Evolutionary conservation across 2,113 vertebrate genomes (phyloP), one percentile per base, ranked within the genome.

Genomic region (Callionymus lyra): DNA sequence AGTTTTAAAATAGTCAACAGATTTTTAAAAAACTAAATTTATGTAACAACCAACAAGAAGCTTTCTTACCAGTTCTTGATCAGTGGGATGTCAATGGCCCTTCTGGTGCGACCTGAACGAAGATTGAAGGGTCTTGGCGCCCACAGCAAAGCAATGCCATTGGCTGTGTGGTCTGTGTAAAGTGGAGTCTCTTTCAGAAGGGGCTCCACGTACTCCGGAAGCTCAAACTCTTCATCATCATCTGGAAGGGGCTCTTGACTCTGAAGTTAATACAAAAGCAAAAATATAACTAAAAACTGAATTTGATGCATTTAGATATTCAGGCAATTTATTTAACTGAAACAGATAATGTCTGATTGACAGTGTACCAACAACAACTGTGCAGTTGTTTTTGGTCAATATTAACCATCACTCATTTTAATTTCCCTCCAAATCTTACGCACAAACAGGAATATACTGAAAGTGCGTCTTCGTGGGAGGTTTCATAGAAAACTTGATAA

Each of bases 131-230:
- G 95, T 10, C 95, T 86, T 1, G 94, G 94, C 1, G 93, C 93
- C 93, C 94, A 99, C 4, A 99, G 87, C 47, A 99, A 68, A n/a
- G 96, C 96, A 37, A 99, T 99, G 53, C 96, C 94, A 8, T 98
- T 99, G 62, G 96, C 96, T 12, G 96, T 99, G 67, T 97, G 89
- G 76, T 99, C 96, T 13, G 92, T 89, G 74, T 99, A 99, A 0
- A 99, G 88, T 0, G 95, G 96, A 0, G 94, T 96, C 40, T 98
- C 96, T 70, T 97, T 97, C 47, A 99, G 84, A 74, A 99, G 94
- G 32, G 96, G 94, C 57, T 99, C 96, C 48, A 97, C 87, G 34
- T 88, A 95, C 62, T 99, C 96, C 0, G 94, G 91, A 56, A 99
- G 86, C 59, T 99, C 96, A 82, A 99, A 99, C 74, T 99, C 95